Conservation (phyloP, 2,888 invertebrate species). For the Acrocyrtus sp. region DNA sequence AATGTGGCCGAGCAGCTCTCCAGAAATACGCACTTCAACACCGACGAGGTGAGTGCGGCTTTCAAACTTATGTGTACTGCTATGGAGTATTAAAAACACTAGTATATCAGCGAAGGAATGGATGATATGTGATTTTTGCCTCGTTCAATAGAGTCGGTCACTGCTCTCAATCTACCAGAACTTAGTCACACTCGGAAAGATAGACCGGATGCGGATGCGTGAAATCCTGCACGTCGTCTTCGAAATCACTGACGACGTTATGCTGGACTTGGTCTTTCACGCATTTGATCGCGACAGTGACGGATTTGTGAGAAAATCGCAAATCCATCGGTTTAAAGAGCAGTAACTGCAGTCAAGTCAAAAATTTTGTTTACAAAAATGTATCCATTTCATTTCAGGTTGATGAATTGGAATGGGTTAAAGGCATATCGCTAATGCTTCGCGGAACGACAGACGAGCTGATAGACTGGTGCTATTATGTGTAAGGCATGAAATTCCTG, state of each 20-base stretch:
- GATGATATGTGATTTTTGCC: too few species aligned
- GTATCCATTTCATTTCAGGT: conserved; percentile 17
- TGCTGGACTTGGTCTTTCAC: conserved; percentile 34
- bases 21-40: conserved; percentile 20
- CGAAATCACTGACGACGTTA: conserved; percentile 39
- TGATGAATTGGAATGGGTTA: conserved; percentile 23
- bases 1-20: conserved; percentile 18
- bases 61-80: too few species aligned
- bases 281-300: conserved; percentile 33
- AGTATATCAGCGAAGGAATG: too few species aligned
- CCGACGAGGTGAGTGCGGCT: conserved; percentile 13
- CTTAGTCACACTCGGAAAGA: conserved; percentile 10
- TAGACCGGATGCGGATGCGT: conserved; percentile 41
- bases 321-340: too few species aligned
- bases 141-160: conserved; percentile 26
- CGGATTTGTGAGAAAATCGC: conserved; percentile 33
- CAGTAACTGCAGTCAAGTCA: too few species aligned
- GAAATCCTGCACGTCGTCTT: conserved; percentile 40
- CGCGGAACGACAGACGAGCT: conserved; percentile 28
- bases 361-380: too few species aligned
- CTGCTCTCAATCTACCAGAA: conserved; percentile 27
- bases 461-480: conserved; percentile 32
- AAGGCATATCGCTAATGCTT: conserved; percentile 24
- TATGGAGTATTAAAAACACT: too few species aligned
- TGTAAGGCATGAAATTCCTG: too few species aligned